Evolutionary conservation across 2,113 vertebrate species (phyloP), one percentile per base, ranked within the genome.

Genomic region (Monarcha castaneiventris): DNA sequence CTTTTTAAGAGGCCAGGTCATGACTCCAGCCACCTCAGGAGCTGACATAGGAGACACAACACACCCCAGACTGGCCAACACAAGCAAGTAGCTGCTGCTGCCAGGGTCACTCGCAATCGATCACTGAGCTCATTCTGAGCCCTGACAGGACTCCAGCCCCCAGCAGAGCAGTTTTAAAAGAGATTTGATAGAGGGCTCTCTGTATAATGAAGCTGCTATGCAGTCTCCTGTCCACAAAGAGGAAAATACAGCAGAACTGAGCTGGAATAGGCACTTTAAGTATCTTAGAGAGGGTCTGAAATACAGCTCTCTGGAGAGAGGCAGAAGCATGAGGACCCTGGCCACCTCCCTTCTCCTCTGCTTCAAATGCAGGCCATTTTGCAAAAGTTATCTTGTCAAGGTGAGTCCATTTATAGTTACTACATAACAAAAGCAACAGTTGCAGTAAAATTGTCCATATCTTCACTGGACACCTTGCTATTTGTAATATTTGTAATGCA

Each of bases 71-170:
- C 23, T 14, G 20, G 26, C 14, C 14, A 10, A 48, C 52, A 43
- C 19, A 46, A 58, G 30, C 26, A 58, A 58, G 66, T 19, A 51
- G 37, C 56, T 75, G 39, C 48, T 17, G 18, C 20, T 79, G 20
- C 0, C 0, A 11, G 43, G 17, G 5, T 43, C 52, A 41, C 48
- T 61, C 5, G 3, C 44, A 39, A 20, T 27, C 10, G 0, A 22
- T 8, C 30, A 39, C 30, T 15, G 41, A 41, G 33, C 43, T 32
- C 19, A 59, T 46, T 75, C 62, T 37, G 46, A 91, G 39, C 44
- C 33, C 35, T 51, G 39, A 59, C 16, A 25, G 30, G 32, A 30
- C 27, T 21, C 43, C 69, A 74, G 66, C 14, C 15, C 54, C 43
- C 43, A 67, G 52, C 37, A 37, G 4, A 35, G 52, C 43, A 63